Evolutionary conservation across 2,113 vertebrate species (phyloP), one percentile per base, ranked within the genome.

Genomic region (Monarcha castaneiventris): DNA sequence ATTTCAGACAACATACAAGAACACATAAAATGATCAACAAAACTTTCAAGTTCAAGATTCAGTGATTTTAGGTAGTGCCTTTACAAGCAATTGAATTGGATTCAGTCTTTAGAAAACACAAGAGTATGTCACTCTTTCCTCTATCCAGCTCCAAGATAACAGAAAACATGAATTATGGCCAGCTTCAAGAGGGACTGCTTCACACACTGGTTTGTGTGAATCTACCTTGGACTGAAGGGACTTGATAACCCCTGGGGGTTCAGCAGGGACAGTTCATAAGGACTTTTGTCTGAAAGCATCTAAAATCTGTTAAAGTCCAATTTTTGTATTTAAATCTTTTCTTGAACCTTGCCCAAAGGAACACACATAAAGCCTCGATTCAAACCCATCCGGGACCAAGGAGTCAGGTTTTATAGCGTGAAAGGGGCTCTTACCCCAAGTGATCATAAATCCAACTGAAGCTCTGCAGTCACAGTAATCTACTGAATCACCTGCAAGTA

Each of bases 131-230:
- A 19, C 17, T 80, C 29, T 8, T 81, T 54, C 21, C 22, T 46
- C 26, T 39, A 7, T 18, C 23, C 55, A 56, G 33, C 43, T 74
- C 26, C 20, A 30, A 66, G 37, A 23, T 14, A 32, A 39, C 23
- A 46, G 16, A 77, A 26, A 48, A 71, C 41, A 21, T 10, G 1
- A 86, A 33, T 62, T 62, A 39, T 18, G 17, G 46, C 8, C 76
- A 76, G 16, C 21, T 46, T 77, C 67, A 39, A 4, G 20, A 51
- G 25, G 23, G 25, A 25, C 15, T 10, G 48, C 32, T 54, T 27
- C 20, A 35, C 29, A 43, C 0, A 0, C 61, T 23, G 1, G 7
- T 49, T 69, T 4, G 32, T 55, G 41, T 56, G 19, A 78, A 10
- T 74, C 48, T 55, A 1, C 33, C 51, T 51, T 7, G 51, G 35